Percentiles rank a stretch among this genome's conserved stretches.
These are phyloP conservation scores for Platycheirus rosarum DNA, from an alignment of 2,888 invertebrate species.

Conservation along the genomic window DNA sequence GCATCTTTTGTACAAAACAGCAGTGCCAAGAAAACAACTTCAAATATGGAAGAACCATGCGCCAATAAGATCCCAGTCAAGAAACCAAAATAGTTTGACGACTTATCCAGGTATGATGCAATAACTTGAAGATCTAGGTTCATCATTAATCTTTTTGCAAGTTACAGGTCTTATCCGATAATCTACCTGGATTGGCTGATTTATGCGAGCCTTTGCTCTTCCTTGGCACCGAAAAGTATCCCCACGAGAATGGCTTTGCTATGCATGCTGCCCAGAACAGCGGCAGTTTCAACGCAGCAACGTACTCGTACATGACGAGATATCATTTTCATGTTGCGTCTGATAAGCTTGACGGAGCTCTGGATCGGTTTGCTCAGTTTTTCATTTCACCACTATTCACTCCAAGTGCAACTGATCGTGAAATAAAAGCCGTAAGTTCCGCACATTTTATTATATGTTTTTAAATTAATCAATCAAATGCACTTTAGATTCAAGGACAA, in stretches of 20 bases:
- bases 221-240: slow-evolving; percentile 96
- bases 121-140: too few species aligned
- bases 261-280: slow-evolving; percentile 95
- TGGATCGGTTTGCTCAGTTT: slow-evolving; percentile 98
- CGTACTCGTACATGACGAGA: slow-evolving; percentile 94
- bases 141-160: not conserved
- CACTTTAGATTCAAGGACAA: too few species aligned
- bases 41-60: slow-evolving; percentile 65
- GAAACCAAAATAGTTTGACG: slow-evolving; percentile 75
- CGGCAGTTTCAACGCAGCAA: slow-evolving; percentile 96
- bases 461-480: too few species aligned
- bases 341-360: slow-evolving; percentile 88
- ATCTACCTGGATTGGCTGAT: slow-evolving; percentile 96
- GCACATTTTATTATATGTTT: too few species aligned
- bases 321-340: slow-evolving; percentile 97
- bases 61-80: slow-evolving; percentile 76
- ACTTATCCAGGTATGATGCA: slow-evolving; percentile 70
- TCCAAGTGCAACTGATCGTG: slow-evolving; percentile 94
- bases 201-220: slow-evolving; percentile 99
- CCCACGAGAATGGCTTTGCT: slow-evolving; percentile 94
- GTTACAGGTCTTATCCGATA: slow-evolving; percentile 93
- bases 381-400: slow-evolving; percentile 97
- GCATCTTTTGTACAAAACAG: slow-evolving; percentile 62
- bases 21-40: slow-evolving; percentile 34
- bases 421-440: slow-evolving; percentile 94